Evolutionary conservation across 2,888 invertebrate species (phyloP).

Genomic region (Lithophane leautieri): DNA sequence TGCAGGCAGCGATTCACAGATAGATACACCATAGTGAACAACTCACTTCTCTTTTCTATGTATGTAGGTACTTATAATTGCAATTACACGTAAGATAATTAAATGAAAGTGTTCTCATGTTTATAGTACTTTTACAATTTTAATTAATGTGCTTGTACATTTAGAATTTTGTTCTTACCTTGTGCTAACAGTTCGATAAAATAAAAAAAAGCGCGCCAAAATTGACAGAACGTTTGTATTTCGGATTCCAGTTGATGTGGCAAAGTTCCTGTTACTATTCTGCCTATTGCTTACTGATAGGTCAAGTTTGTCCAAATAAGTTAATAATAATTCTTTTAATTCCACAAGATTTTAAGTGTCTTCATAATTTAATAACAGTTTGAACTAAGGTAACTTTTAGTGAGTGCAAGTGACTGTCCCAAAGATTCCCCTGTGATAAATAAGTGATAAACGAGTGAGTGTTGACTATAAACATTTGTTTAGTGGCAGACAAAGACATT

Average conservation of each 20-base stretch:
- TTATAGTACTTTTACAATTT: slow-evolving; percentile 47
- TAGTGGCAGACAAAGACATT: slow-evolving; percentile 38
- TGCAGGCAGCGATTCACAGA: slow-evolving; percentile 63
- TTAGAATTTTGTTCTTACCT: slow-evolving; percentile 22
- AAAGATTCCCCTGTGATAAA: slow-evolving; percentile 60
- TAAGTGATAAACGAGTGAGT: slow-evolving; percentile 45
- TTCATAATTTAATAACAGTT: slow-evolving; percentile 6
- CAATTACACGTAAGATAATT: slow-evolving; percentile 58
- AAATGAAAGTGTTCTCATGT: slow-evolving; percentile 61
- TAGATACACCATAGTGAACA: slow-evolving; percentile 63
- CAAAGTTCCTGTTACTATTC: not conserved
- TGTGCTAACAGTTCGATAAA: not conserved
- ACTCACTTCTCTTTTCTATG: slow-evolving; percentile 42
- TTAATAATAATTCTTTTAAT: not conserved
- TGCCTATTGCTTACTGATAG: not conserved
- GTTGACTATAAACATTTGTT: slow-evolving; percentile 47
- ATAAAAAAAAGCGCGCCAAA: slow-evolving; percentile 28
- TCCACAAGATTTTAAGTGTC: slow-evolving; percentile 22
- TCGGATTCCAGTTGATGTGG: slow-evolving; percentile 15
- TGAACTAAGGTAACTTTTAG: slow-evolving; percentile 13
- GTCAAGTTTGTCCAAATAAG: not conserved
- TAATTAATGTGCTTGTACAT: slow-evolving; percentile 7
- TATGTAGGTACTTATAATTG: slow-evolving; percentile 41
- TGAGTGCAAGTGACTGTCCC: slow-evolving; percentile 37
- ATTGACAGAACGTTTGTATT: slow-evolving; percentile 2